Evolutionary conservation across 1,140 invertebrate genomes (phyloP).

Genomic region (Drosophila watanabei): DNA sequence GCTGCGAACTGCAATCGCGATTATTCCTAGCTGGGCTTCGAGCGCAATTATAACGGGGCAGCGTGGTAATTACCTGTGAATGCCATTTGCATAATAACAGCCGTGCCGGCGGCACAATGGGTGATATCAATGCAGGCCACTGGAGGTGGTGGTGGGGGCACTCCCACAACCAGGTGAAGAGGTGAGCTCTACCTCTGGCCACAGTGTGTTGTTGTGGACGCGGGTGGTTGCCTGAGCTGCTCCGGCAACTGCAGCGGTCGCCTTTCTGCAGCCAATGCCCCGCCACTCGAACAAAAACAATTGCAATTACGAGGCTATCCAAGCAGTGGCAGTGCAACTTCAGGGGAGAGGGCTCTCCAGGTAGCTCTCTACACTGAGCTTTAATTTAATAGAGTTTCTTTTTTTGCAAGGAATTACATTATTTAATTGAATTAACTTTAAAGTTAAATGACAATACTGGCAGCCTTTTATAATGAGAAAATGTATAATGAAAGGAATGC

Average conservation of each 20-base stretch:
- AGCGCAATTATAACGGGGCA: slow-evolving; percentile 85
- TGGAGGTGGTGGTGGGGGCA: not conserved
- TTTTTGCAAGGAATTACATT: no score
- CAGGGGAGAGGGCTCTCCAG: slow-evolving; percentile 3
- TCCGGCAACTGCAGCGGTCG: slow-evolving; percentile 33
- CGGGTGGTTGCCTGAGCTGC: slow-evolving; percentile 53
- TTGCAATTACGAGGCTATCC: slow-evolving; percentile 66
- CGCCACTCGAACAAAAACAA: slow-evolving; percentile 62
- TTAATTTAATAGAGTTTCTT: not conserved
- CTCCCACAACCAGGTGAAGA: slow-evolving; percentile 8
- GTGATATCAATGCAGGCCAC: slow-evolving; percentile 40
- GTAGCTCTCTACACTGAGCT: slow-evolving; percentile 12
- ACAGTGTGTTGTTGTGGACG: slow-evolving; percentile 10
- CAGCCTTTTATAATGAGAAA: not conserved
- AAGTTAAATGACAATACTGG: not conserved
- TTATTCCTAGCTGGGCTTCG: slow-evolving; percentile 84
- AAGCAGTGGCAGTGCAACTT: not conserved
- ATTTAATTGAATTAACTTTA: not conserved
- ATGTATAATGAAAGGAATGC: not conserved
- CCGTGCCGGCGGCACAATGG: slow-evolving; percentile 50
- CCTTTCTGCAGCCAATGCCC: slow-evolving; percentile 60
- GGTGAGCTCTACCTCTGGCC: not conserved
- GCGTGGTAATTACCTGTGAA: slow-evolving; percentile 84
- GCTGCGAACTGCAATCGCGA: slow-evolving; percentile 72
- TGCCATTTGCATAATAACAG: slow-evolving; percentile 83